A percentile compares a stretch with the other conserved stretches of the same genome.
Evolutionary conservation across 2,113 vertebrate genomes (phyloP).

Genomic region (Pelusios castaneus): DNA sequence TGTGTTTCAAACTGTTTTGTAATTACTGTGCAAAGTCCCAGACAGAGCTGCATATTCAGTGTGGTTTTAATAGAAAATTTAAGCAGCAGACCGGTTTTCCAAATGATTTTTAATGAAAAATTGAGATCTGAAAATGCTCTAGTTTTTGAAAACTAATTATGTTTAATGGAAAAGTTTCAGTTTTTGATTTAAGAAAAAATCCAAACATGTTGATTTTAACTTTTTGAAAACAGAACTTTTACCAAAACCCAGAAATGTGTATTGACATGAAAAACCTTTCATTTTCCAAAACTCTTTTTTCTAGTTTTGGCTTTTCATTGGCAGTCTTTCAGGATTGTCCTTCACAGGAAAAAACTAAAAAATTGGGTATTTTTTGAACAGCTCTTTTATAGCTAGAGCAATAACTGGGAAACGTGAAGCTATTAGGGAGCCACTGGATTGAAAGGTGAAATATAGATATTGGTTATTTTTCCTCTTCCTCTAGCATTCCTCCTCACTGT

Average conservation of each 20-base stretch:
- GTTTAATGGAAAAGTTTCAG: background rate
- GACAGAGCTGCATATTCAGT: background rate
- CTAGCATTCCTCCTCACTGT: background rate
- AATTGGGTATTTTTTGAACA: background rate
- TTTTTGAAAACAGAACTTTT: background rate
- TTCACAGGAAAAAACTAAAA: background rate
- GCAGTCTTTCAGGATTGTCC: background rate
- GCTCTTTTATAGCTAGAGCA: background rate
- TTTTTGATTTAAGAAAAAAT: background rate
- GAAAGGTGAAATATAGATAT: background rate
- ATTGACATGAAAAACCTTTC: background rate
- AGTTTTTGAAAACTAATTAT: background rate
- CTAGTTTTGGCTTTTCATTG: background rate
- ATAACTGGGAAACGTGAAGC: background rate
- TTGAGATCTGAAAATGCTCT: background rate
- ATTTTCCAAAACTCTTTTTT: background rate
- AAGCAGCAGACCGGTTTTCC: background rate
- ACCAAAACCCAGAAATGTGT: background rate
- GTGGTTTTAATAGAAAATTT: background rate
- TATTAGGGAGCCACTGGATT: background rate
- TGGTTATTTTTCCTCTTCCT: background rate
- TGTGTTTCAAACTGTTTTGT: background rate
- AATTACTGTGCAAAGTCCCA: background rate
- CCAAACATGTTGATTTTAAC: background rate
- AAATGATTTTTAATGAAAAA: background rate